Evolutionary conservation across 2,797 vertebrate genomes (phyloP).

Genomic region (Gymnoscopelus braueri): DNA sequence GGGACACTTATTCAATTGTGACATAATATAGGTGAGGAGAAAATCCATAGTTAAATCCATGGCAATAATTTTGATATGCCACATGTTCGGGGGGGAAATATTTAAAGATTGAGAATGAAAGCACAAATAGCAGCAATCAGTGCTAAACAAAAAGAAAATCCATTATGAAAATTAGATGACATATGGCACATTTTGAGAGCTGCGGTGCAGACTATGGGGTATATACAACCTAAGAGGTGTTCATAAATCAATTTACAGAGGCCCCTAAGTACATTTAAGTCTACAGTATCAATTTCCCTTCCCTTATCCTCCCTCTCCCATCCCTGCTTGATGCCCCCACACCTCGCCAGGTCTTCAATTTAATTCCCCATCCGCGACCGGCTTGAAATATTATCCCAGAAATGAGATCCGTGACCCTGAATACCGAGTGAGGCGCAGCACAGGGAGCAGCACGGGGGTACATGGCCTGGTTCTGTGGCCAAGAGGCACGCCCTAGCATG

Average conservation of each 20-base stretch:
- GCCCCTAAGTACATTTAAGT: slow-evolving; percentile 49
- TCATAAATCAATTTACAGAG: slow-evolving; percentile 45
- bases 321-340: slow-evolving; percentile 65
- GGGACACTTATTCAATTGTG: slow-evolving; percentile 49
- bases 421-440: slow-evolving; percentile 76
- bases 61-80: slow-evolving; percentile 31
- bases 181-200: slow-evolving; percentile 41
- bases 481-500: slow-evolving; percentile 55
- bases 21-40: slow-evolving; percentile 9
- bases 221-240: slow-evolving; percentile 46
- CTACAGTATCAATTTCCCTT: slow-evolving; percentile 58
- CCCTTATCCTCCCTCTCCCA: slow-evolving; percentile 34
- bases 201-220: slow-evolving; percentile 37
- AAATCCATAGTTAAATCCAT: slow-evolving; percentile 17
- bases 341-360: slow-evolving; percentile 78
- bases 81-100: slow-evolving; percentile 22
- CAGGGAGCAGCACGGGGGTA: slow-evolving; percentile 54
- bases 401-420: slow-evolving; percentile 88
- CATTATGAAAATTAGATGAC: slow-evolving; percentile 52
- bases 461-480: slow-evolving; percentile 65
- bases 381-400: slow-evolving; percentile 85
- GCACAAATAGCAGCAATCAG: slow-evolving; percentile 23
- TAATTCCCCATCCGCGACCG: slow-evolving; percentile 83
- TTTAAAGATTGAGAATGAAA: neutral
- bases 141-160: slow-evolving; percentile 51